Evolutionary conservation across 2,888 invertebrate species (phyloP), one percentile per base, ranked within the genome.

Genomic region (Stratiomys singularior): DNA sequence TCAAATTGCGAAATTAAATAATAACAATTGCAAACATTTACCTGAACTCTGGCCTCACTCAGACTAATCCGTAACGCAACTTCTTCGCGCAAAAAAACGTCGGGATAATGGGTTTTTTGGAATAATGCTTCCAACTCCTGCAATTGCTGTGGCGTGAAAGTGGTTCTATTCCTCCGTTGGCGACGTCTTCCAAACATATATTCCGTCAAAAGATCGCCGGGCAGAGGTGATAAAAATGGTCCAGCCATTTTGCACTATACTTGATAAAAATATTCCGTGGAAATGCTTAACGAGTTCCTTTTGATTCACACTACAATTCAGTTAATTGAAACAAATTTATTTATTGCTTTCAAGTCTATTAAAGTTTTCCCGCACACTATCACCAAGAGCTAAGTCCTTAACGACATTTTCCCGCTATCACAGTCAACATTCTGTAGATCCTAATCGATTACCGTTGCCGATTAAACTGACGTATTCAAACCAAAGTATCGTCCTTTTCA

Each of bases 81-180:
- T 88, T 97, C 96, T 86, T 97, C 97, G 82, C 97, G 90, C 80
- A 87, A 81, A 78, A 87, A 87, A 25, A 97, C 97, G 84, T 97
- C 97, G 5, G 97, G 97, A 86, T 97, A 97, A 84, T 97, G 97
- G 0, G 97, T 97, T 87, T 96, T 96, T 86, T 96, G 96, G 87
- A 97, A 97, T 25, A 97, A 89, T 0, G 95, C 93, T 86, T 97
- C 97, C 83, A 97, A 87, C 84, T 97, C 96, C 84, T 95, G 94
- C 67, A 97, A 89, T 87, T 97, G 97, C 85, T 96, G 96, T 0
- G 97, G 96, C 30, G 96, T 96, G 86, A 97, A 97, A 0, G 97
- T 97, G 9, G 97, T 97, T 44, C 97, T 90, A 87, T 97, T 97
- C 79, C 97, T 90, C 79, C 97, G 90, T 90, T 97, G 93, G 82